These are phyloP conservation scores for Zele albiditarsus DNA, from an alignment of 2,888 invertebrate species.

Conservation along the genomic window DNA sequence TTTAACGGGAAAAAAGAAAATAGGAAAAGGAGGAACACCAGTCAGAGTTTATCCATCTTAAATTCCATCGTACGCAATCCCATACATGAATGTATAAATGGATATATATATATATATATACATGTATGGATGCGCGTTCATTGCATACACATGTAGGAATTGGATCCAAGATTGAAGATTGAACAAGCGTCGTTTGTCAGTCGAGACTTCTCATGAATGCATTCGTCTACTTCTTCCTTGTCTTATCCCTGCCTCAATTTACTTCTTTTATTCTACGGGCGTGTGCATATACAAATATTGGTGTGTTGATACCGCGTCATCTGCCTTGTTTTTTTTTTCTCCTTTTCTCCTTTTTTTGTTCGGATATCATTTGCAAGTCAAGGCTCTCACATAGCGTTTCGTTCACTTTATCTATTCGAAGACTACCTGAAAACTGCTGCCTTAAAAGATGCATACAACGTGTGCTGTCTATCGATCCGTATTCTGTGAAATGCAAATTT, in stretches of 20 bases:
- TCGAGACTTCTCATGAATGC: slow-evolving; percentile 48
- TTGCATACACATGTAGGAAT: slow-evolving; percentile 42
- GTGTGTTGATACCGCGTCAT: slow-evolving; percentile 18
- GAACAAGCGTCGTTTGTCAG: slow-evolving; percentile 53
- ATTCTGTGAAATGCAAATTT: no score
- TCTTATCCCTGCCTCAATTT: slow-evolving; percentile 29
- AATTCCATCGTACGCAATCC: slow-evolving; percentile 23
- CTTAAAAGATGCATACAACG: no score
- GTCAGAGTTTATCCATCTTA: neutral
- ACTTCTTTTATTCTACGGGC: slow-evolving; percentile 25
- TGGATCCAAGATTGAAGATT: slow-evolving; percentile 53
- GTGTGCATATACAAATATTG: neutral
- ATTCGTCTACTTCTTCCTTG: slow-evolving; percentile 38
- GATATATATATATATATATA: slow-evolving; percentile 8
- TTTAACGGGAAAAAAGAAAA: neutral
- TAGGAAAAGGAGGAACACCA: neutral
- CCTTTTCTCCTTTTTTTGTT: slow-evolving; percentile 34
- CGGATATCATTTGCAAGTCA: slow-evolving; percentile 53
- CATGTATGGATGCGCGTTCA: slow-evolving; percentile 36
- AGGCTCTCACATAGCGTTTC: slow-evolving; percentile 44
- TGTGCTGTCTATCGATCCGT: no score
- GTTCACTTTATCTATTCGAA: neutral
- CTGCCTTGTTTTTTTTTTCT: slow-evolving; percentile 23
- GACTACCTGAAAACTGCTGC: neutral
- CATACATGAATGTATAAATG: neutral